Conservation (phyloP, 2,888 invertebrate species). For the Hanleya hanleyi region DNA sequence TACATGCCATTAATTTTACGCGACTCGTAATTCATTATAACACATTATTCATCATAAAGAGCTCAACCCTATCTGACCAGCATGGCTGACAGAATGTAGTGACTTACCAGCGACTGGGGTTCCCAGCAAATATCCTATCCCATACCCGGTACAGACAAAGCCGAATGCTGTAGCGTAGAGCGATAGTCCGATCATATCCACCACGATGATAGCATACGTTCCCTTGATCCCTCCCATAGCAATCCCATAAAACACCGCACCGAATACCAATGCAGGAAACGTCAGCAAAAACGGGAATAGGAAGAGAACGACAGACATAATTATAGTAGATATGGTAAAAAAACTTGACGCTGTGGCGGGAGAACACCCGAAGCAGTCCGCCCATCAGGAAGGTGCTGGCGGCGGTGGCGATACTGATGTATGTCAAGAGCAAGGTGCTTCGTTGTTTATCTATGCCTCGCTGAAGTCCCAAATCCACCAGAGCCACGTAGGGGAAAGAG, state of each 20-base stretch:
- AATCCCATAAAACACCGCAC: background rate
- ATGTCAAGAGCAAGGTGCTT: background rate
- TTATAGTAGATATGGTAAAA: background rate
- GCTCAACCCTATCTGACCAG: too few species aligned
- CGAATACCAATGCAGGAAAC: background rate
- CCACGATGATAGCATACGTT: background rate
- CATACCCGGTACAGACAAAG: constrained; percentile 1
- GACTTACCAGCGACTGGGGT: constrained; percentile 1
- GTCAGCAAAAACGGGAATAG: background rate
- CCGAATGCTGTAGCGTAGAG: background rate
- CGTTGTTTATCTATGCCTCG: background rate
- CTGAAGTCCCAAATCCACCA: background rate
- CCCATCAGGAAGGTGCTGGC: background rate
- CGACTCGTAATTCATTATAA: too few species aligned
- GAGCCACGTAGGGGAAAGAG: background rate
- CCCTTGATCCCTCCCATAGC: background rate
- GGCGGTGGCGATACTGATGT: background rate
- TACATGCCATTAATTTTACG: too few species aligned
- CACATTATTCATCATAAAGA: too few species aligned
- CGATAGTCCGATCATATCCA: background rate
- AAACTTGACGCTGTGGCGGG: background rate
- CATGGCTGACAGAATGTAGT: too few species aligned
- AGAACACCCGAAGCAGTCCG: background rate
- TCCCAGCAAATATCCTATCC: background rate
- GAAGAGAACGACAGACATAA: background rate